Percentiles rank a stretch among this genome's conserved stretches.
These are phyloP conservation scores for Pomacea maculata DNA, from an alignment of 1,140 invertebrate species.

Conservation along the genomic window DNA sequence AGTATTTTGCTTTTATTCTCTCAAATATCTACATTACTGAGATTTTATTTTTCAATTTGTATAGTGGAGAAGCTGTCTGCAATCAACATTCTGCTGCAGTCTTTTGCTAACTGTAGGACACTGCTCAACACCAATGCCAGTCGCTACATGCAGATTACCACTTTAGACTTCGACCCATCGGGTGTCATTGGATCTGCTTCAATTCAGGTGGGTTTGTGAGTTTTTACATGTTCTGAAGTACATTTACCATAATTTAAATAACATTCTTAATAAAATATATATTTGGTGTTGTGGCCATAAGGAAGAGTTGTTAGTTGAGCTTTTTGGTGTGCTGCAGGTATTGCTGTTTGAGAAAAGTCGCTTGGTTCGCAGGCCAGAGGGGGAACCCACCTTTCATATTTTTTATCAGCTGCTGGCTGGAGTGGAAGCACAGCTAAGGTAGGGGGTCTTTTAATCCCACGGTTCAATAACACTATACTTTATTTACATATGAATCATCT, in stretches of 20 bases:
- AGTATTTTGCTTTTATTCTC: too few relatives aligned
- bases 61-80: conserved; percentile 84
- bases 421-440: conserved; percentile 75
- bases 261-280: not conserved
- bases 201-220: conserved; percentile 74
- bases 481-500: too few relatives aligned
- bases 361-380: conserved; percentile 74
- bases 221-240: not conserved
- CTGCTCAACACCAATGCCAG: conserved; percentile 86
- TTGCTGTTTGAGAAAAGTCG: conserved; percentile 80
- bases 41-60: conserved; percentile 30
- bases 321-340: conserved; percentile 65
- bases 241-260: not conserved
- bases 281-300: not conserved
- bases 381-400: conserved; percentile 83
- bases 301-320: too few relatives aligned
- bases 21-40: not conserved
- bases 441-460: conserved; percentile 4
- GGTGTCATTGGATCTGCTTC: conserved; percentile 88
- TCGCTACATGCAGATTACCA: conserved; percentile 86
- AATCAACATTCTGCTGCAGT: conserved; percentile 83
- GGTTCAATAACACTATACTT: too few relatives aligned
- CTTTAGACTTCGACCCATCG: conserved; percentile 90
- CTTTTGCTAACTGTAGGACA: conserved; percentile 88
- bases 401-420: conserved; percentile 86